These are phyloP conservation scores for Haliaeetus leucogaster DNA, from an alignment of 2,113 vertebrate genomes.

Conservation along the genomic window DNA sequence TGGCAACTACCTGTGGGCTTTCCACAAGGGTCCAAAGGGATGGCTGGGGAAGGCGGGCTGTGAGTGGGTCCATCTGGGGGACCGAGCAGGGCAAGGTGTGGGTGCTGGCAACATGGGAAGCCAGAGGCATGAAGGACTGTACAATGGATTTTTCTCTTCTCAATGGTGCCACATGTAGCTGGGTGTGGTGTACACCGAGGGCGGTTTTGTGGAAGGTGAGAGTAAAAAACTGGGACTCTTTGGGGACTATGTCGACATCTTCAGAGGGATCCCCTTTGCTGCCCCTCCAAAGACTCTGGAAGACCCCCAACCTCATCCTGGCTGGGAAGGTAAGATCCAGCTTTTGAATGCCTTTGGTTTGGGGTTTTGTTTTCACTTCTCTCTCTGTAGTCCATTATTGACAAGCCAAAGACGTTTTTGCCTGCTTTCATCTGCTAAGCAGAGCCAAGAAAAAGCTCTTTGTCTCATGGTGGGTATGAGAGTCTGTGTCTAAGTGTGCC, in stretches of 20 bases:
- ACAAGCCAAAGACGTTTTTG: background rate
- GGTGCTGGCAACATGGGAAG: background rate
- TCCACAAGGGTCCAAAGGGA: background rate
- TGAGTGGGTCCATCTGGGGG: background rate
- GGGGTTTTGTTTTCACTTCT: background rate
- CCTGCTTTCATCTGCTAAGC: background rate
- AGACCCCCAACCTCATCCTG: conserved; percentile 84
- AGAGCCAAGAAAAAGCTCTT: background rate
- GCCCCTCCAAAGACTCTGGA: conserved; percentile 79
- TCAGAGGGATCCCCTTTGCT: conserved; percentile 91
- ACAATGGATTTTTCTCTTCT: background rate
- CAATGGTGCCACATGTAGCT: conserved; percentile 65
- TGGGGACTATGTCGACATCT: conserved; percentile 79
- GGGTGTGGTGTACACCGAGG: conserved; percentile 85
- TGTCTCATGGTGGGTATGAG: background rate
- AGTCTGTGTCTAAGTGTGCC: background rate
- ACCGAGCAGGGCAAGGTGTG: background rate
- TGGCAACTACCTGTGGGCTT: background rate
- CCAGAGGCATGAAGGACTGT: background rate
- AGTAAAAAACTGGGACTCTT: conserved; percentile 75
- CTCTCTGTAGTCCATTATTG: background rate
- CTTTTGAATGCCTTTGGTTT: background rate
- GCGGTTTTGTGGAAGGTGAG: conserved; percentile 86
- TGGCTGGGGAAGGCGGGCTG: rapidly evolving
- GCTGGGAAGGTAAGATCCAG: conserved; percentile 85